A percentile compares a stretch with the other conserved stretches of the same genome.
phyloP scores from a whole-genome alignment of 2,888 invertebrate species.

The Teleogryllus oceanicus region DNA sequence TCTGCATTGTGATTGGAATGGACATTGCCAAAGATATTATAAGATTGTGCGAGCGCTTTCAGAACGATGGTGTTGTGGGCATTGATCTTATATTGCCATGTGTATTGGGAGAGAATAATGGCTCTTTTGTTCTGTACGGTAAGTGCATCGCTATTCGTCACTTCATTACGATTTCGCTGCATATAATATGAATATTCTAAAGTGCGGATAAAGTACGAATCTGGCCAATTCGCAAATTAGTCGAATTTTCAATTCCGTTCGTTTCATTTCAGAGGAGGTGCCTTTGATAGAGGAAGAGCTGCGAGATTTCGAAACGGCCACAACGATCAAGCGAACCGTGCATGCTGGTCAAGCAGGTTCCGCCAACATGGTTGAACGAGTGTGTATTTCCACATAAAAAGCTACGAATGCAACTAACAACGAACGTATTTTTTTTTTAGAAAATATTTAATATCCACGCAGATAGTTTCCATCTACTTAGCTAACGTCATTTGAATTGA shows the following conservation, averaged over 20 bases:
- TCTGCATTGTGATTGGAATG: slow-evolving; percentile 43
- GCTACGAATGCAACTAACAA: not conserved
- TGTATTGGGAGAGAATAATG: not conserved
- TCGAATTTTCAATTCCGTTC: no score
- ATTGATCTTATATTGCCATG: slow-evolving; percentile 51
- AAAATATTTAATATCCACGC: not conserved
- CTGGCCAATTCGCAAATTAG: no score
- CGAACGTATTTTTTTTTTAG: not conserved
- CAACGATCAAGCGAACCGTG: slow-evolving; percentile 51
- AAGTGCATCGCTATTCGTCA: no score
- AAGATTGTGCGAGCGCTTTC: slow-evolving; percentile 46
- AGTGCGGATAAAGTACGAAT: no score
- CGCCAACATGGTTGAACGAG: slow-evolving; percentile 44
- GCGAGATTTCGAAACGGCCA: slow-evolving; percentile 47
- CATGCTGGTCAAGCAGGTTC: slow-evolving; percentile 55
- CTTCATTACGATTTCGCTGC: no score
- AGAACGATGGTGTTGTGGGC: slow-evolving; percentile 51
- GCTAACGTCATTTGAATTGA: no score
- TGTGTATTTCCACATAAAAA: slow-evolving; percentile 26
- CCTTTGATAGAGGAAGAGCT: slow-evolving; percentile 39
- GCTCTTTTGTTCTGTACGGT: not conserved
- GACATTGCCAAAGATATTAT: slow-evolving; percentile 44
- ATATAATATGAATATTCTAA: no score
- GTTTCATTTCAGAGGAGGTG: slow-evolving; percentile 30
- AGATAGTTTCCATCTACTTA: no score